A percentile compares a stretch with the other conserved stretches of the same genome.
phyloP scores from a whole-genome alignment of 2,797 vertebrate species.

The Sebastes ruberrimus region DNA sequence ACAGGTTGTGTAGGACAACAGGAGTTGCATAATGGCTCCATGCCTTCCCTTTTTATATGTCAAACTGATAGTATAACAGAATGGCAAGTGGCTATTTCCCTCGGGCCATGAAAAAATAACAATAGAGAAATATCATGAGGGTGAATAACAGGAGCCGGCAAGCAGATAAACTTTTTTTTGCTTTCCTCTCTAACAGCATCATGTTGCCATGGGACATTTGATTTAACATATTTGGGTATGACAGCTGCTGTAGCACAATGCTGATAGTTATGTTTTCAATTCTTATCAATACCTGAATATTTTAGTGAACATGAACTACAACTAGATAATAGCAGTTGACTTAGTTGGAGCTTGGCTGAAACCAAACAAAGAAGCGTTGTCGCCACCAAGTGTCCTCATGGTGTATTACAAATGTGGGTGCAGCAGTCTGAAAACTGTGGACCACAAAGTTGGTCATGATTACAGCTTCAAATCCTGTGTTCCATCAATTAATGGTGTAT shows the following conservation, averaged over 20 bases:
- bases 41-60: slow-evolving; percentile 1
- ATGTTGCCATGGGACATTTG: neutral
- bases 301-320: neutral
- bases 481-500: neutral
- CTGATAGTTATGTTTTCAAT: neutral
- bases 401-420: slow-evolving; percentile 26
- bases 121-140: slow-evolving; percentile 2
- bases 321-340: neutral
- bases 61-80: slow-evolving; percentile 12
- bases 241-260: neutral
- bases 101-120: neutral
- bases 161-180: neutral
- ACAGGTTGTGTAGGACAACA: slow-evolving; percentile 5
- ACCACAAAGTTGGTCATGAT: neutral
- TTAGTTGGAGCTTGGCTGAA: neutral
- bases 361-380: neutral
- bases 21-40: neutral
- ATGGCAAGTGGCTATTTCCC: neutral
- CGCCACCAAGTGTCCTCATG: slow-evolving; percentile 47
- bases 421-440: neutral
- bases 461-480: neutral
- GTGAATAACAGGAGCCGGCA: neutral
- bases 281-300: neutral
- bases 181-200: neutral
- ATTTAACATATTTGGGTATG: neutral